These are phyloP conservation scores for Drosophila repleta DNA, from an alignment of 1,140 invertebrate species.

Conservation along the genomic window DNA sequence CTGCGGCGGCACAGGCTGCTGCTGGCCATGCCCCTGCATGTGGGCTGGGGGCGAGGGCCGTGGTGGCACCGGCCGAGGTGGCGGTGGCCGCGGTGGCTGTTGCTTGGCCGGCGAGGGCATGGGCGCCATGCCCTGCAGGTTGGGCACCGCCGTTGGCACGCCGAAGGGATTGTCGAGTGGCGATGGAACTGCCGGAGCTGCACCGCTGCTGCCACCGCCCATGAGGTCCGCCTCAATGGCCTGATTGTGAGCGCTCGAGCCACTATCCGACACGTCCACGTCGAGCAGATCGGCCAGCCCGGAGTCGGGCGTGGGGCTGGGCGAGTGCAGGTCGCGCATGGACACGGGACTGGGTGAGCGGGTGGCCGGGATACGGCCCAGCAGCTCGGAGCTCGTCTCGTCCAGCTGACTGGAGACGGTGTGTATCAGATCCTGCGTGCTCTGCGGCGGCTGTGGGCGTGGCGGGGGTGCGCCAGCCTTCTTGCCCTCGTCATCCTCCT, in stretches of 20 bases:
- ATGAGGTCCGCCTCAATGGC: constrained; percentile 67
- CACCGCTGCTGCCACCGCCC: constrained; percentile 4
- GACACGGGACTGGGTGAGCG: constrained; percentile 92
- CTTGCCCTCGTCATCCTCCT: constrained; percentile 72
- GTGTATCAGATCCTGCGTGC: constrained; percentile 92
- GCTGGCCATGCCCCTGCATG: constrained; percentile 51
- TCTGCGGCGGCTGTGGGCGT: constrained; percentile 87
- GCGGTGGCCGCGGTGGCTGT: constrained; percentile 76
- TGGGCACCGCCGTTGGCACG: constrained; percentile 71
- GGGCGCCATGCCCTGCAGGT: constrained; percentile 62
- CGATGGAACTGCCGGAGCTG: constrained; percentile 23
- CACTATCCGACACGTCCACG: constrained; percentile 82
- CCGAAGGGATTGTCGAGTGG: constrained; percentile 77
- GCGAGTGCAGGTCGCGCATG: constrained; percentile 91
- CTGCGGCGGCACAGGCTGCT: constrained; percentile 60
- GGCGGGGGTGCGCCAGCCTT: constrained; percentile 85
- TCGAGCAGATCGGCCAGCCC: constrained; percentile 87
- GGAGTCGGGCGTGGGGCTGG: constrained; percentile 91
- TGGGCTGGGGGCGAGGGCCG: constrained; percentile 82
- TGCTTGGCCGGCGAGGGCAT: constrained; percentile 60
- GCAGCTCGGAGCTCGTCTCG: constrained; percentile 92
- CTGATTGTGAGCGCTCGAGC: constrained; percentile 63
- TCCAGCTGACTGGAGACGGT: constrained; percentile 95
- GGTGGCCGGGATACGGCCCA: constrained; percentile 92
- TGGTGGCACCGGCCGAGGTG: constrained; percentile 84